Evolutionary conservation across 2,797 vertebrate genomes (phyloP).

Genomic region (Coregonus ussuriensis): DNA sequence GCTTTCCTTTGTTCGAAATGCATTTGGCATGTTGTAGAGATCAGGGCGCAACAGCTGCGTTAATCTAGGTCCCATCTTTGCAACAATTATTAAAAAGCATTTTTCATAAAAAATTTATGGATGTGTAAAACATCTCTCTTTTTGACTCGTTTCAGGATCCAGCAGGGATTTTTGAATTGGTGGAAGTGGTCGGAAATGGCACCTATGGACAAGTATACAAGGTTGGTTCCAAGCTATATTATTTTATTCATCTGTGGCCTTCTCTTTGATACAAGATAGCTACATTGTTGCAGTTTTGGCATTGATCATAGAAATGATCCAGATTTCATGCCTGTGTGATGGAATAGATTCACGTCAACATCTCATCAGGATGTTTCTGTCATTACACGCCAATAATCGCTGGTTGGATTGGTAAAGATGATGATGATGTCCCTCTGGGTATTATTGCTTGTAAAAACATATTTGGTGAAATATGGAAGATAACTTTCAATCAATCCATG

Average conservation of each 20-base stretch:
- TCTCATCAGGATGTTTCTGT: not conserved
- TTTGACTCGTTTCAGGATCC: constrained; percentile 79
- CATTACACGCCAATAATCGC: not conserved
- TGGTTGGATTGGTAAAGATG: not conserved
- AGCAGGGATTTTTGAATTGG: constrained; percentile 91
- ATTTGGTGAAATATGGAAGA: not conserved
- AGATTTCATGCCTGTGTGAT: not conserved
- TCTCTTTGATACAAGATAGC: not conserved
- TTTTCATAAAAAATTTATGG: not conserved
- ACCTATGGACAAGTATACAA: constrained; percentile 94
- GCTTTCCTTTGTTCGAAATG: constrained; percentile 90
- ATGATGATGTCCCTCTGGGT: not conserved
- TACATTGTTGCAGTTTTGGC: not conserved
- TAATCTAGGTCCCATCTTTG: constrained; percentile 28
- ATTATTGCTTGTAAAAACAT: not conserved
- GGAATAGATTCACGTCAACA: not conserved
- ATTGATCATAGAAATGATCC: not conserved
- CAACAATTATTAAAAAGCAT: not conserved
- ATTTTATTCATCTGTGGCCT: not conserved
- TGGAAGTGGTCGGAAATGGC: constrained; percentile 93
- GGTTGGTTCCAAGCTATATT: constrained; percentile 71
- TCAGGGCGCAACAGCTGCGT: constrained; percentile 86
- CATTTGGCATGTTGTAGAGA: constrained; percentile 78
- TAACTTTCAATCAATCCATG: not conserved
- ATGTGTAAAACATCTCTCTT: not conserved